These are phyloP conservation scores for Tauraco hartlaubi DNA, from an alignment of 2,797 vertebrate genomes.

Conservation along the genomic window DNA sequence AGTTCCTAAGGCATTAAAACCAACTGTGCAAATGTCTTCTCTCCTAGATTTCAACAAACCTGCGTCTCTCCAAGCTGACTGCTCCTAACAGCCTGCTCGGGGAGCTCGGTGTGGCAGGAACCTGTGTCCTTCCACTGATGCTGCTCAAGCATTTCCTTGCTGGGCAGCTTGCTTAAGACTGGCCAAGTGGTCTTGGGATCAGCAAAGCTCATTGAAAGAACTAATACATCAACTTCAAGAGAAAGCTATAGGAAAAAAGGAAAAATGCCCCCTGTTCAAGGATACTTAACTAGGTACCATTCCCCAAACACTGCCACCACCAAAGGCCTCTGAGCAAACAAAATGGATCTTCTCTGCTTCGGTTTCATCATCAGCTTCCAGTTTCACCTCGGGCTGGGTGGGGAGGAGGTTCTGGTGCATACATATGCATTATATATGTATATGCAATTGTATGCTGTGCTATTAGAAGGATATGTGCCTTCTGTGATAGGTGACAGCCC, in stretches of 20 bases:
- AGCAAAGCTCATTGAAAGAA: not conserved
- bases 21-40: not conserved
- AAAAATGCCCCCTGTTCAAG: not conserved
- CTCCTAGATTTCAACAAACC: not conserved
- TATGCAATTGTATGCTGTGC: not conserved
- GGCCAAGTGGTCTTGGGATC: not conserved
- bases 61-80: not conserved
- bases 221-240: not conserved
- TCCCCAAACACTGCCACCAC: not conserved
- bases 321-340: not conserved
- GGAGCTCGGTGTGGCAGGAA: not conserved
- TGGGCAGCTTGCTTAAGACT: not conserved
- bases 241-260: not conserved
- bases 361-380: not conserved
- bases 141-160: not conserved
- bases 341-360: not conserved
- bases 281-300: not conserved
- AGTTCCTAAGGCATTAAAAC: not conserved
- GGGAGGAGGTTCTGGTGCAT: not conserved
- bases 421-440: not conserved
- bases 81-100: not conserved
- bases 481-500: not conserved
- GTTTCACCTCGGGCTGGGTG: not conserved
- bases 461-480: not conserved
- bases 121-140: not conserved